Base-by-base conservation (phyloP, 2,888 invertebrate species). In the Platyscelio sp. region DNA sequence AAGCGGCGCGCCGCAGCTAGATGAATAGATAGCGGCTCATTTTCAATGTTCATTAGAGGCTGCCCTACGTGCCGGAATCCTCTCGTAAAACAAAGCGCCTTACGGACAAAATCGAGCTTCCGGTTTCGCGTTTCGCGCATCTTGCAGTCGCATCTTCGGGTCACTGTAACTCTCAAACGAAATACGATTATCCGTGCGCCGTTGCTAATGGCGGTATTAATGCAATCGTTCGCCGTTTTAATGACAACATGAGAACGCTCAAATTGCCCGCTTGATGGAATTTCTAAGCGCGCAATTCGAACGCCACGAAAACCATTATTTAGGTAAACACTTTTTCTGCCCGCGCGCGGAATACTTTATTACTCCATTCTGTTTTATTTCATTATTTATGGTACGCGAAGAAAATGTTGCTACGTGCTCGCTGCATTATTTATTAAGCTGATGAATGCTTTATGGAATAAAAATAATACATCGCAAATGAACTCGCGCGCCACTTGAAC, bases 1-100 rank as follows among this genome's bases (percentile, higher is more conserved):
- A 1, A 27, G 27, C 26, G 24, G 11, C 54, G 27, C 87, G 84
- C 79, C 83, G 85, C 89, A 87, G 90, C n/a, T n/a, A n/a, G n/a
- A 90, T 91, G 90, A 91, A 91, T 91, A 91, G 90, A 91, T 91
- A 91, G 90, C 87, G 89, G 89, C 90, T 91, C 91, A 91, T 91
- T 90, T 90, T 88, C 90, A 88, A 85, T 87, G 89, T 91, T 91
- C 91, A 91, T 91, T 91, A 91, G 88, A 88, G 63, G 22, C 82
- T 33, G 72, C 74, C 26, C 40, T 82, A 84, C 84, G 86, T 86
- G 77, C 78, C 63, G 78, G 78, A 81, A 86, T 82, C 78, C 68
- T 56, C 60, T 79, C 75, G 67, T 54, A 71, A 81, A 77, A 77
- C 78, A 84, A 83, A 81, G 78, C 70, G 75, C 54, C 43, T 38